phyloP scores from a whole-genome alignment of 2,888 invertebrate genomes.

The Ophion costatus region DNA sequence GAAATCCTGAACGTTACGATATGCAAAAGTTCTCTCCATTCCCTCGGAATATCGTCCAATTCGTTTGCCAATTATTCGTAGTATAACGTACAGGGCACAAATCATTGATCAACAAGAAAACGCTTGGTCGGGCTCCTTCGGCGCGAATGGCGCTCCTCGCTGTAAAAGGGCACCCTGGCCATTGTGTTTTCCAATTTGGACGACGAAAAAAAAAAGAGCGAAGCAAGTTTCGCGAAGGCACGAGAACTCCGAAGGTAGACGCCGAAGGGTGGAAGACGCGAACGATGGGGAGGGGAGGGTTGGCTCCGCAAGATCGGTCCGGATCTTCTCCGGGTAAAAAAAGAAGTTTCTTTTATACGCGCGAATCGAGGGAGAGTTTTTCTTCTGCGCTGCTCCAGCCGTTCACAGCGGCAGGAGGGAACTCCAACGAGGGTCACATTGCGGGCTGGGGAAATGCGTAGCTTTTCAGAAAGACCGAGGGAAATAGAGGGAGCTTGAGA shows the following conservation, averaged over 20 bases:
- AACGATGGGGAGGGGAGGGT: slow-evolving; percentile 26
- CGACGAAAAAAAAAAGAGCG: slow-evolving; percentile 32
- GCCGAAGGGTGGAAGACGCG: slow-evolving; percentile 42
- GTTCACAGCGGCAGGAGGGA: slow-evolving; percentile 40
- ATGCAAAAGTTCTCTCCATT: slow-evolving; percentile 33
- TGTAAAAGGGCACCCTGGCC: slow-evolving; percentile 57
- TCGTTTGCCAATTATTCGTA: slow-evolving; percentile 51
- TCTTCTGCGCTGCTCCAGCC: slow-evolving; percentile 58
- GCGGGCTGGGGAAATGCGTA: slow-evolving; percentile 72
- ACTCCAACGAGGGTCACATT: slow-evolving; percentile 50
- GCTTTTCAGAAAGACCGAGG: slow-evolving; percentile 65
- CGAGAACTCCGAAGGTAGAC: slow-evolving; percentile 60
- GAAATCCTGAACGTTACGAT: slow-evolving; percentile 34
- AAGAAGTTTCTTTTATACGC: slow-evolving; percentile 64
- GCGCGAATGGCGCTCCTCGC: slow-evolving; percentile 30
- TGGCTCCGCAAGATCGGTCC: slow-evolving; percentile 49
- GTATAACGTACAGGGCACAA: slow-evolving; percentile 44
- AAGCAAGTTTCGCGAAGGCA: slow-evolving; percentile 53
- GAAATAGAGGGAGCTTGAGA: slow-evolving; percentile 18
- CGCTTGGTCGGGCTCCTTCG: slow-evolving; percentile 46
- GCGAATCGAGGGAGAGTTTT: slow-evolving; percentile 26
- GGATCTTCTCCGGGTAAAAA: slow-evolving; percentile 54
- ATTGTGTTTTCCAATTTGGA: slow-evolving; percentile 68
- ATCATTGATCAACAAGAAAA: slow-evolving; percentile 60
- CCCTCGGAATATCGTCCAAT: slow-evolving; percentile 35